A percentile compares a stretch with the other conserved stretches of the same genome.
Conservation (phyloP, 2,113 vertebrate genomes). For the Myotis davidii region DNA sequence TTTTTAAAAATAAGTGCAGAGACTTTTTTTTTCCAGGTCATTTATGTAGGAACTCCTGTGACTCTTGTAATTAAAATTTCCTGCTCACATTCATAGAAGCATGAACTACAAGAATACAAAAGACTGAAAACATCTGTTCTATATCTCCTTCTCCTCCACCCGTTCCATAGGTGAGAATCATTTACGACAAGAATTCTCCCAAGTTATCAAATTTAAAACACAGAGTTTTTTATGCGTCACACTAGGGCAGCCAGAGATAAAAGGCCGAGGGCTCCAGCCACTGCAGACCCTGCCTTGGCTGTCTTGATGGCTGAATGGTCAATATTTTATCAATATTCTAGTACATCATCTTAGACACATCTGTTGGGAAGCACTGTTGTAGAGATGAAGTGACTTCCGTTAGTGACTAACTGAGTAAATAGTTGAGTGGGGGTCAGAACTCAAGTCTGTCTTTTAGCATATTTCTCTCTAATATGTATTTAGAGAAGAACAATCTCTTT, state of each 20-base stretch:
- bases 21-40: background rate
- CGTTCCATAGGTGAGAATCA: background rate
- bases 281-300: background rate
- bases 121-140: background rate
- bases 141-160: background rate
- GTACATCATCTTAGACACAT: background rate
- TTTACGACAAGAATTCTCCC: background rate
- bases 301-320: background rate
- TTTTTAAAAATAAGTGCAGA: background rate
- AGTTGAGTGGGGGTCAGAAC: background rate
- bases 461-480: background rate
- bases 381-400: conserved; percentile 49
- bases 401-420: conserved; percentile 37
- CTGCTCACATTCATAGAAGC: background rate
- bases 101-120: background rate
- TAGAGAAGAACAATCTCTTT: background rate
- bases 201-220: background rate
- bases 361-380: background rate
- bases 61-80: background rate
- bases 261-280: background rate
- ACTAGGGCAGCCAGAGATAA: background rate
- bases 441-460: background rate
- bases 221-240: background rate
- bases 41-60: background rate
- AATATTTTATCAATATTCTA: background rate